A percentile compares a stretch with the other conserved stretches of the same genome.
phyloP scores from a whole-genome alignment of 1,140 invertebrate genomes.

The Philopotamus ludificatus region DNA sequence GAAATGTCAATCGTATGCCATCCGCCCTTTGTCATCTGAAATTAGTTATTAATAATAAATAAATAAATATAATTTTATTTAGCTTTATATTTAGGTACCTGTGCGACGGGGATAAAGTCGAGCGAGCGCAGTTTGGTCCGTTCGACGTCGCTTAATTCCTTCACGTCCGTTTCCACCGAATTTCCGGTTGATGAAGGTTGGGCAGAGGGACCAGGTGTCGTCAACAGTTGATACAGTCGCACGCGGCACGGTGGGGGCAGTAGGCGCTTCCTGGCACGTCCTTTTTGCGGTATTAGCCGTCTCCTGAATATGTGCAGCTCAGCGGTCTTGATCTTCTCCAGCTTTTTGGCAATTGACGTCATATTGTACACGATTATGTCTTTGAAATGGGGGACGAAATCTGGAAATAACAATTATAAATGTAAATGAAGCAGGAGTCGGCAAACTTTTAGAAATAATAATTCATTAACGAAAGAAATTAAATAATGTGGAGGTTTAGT shows the following conservation, averaged over 20 bases:
- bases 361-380: conserved; percentile 36
- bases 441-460: too few species aligned
- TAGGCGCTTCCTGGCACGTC: background rate
- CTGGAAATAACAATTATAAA: too few species aligned
- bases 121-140: conserved; percentile 34
- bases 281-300: conserved; percentile 19
- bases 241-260: conserved; percentile 35
- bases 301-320: conserved; percentile 35
- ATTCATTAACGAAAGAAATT: too few species aligned
- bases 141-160: conserved; percentile 30
- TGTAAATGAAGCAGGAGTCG: too few species aligned
- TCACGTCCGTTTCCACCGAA: conserved; percentile 9
- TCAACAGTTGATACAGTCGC: conserved; percentile 31
- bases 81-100: conserved; percentile 25
- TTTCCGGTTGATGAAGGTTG: conserved; percentile 13
- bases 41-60: conserved; percentile 3
- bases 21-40: conserved; percentile 35
- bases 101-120: conserved; percentile 32
- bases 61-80: conserved; percentile 7
- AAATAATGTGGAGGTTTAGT: too few species aligned
- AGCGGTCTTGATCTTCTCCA: conserved; percentile 30
- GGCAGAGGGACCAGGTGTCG: background rate
- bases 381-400: conserved; percentile 37
- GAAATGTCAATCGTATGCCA: conserved; percentile 39
- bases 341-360: conserved; percentile 2